phyloP scores from a whole-genome alignment of 2,888 invertebrate genomes.

The Caprella mutica region DNA sequence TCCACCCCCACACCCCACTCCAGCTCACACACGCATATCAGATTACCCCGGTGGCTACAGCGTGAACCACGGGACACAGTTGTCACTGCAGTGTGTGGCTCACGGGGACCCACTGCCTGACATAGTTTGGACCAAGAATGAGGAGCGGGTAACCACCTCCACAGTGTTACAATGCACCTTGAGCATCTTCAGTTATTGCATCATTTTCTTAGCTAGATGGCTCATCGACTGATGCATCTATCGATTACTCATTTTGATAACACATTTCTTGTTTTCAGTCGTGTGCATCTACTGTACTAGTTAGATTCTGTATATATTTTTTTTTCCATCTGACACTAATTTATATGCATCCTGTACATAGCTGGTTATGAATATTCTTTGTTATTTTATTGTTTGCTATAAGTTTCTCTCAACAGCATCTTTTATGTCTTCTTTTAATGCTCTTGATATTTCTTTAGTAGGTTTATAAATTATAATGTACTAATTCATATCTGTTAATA shows the following conservation, averaged over 20 bases:
- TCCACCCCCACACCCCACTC: not conserved
- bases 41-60: slow-evolving; percentile 26
- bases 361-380: too few relatives aligned
- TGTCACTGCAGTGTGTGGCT: slow-evolving; percentile 37
- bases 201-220: not conserved
- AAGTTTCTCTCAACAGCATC: too few relatives aligned
- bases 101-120: slow-evolving; percentile 37
- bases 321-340: not conserved
- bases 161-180: not conserved
- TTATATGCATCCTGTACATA: not conserved
- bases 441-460: not conserved
- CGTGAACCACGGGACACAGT: slow-evolving; percentile 26
- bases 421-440: too few relatives aligned
- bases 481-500: not conserved
- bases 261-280: not conserved
- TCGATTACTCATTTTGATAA: not conserved
- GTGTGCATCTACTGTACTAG: not conserved
- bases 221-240: not conserved
- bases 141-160: slow-evolving; percentile 22
- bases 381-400: too few relatives aligned
- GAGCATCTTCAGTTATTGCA: not conserved
- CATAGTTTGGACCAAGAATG: slow-evolving; percentile 36
- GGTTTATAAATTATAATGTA: not conserved
- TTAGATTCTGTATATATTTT: too few relatives aligned
- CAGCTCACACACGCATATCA: slow-evolving; percentile 27